phyloP scores from a whole-genome alignment of 1,140 invertebrate genomes.

The Anagrus nilaparvatae region DNA sequence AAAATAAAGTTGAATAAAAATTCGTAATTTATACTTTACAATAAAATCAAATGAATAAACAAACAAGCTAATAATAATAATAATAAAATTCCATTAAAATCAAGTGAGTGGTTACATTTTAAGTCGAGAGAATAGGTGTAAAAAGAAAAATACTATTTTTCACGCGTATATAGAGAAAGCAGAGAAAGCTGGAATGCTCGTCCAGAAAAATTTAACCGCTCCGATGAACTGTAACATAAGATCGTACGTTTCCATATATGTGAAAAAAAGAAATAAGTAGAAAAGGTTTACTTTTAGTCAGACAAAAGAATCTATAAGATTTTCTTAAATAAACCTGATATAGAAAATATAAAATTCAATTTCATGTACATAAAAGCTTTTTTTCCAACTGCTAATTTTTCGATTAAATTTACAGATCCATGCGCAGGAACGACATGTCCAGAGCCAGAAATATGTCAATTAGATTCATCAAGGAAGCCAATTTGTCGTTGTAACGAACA shows the following conservation, averaged over 20 bases:
- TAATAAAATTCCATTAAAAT: too few relatives aligned
- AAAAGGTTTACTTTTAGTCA: too few relatives aligned
- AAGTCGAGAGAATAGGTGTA: constrained; percentile 11
- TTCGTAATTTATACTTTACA: too few relatives aligned
- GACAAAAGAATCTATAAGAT: too few relatives aligned
- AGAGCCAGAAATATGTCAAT: constrained; percentile 71
- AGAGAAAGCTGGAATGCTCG: background rate
- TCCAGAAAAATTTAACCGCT: constrained; percentile 36
- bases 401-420: constrained; percentile 64
- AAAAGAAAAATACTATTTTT: background rate
- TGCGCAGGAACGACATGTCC: constrained; percentile 66
- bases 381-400: constrained; percentile 4
- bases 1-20: too few relatives aligned
- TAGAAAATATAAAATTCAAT: too few relatives aligned
- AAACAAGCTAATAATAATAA: too few relatives aligned
- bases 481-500: constrained; percentile 69
- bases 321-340: too few relatives aligned
- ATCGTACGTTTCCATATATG: too few relatives aligned
- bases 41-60: too few relatives aligned
- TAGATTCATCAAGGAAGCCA: constrained; percentile 67
- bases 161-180: background rate
- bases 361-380: too few relatives aligned
- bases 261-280: too few relatives aligned
- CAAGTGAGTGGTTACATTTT: background rate
- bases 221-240: constrained; percentile 39